phyloP scores from a whole-genome alignment of 2,797 vertebrate species.

The Enteromius viviparus region DNA sequence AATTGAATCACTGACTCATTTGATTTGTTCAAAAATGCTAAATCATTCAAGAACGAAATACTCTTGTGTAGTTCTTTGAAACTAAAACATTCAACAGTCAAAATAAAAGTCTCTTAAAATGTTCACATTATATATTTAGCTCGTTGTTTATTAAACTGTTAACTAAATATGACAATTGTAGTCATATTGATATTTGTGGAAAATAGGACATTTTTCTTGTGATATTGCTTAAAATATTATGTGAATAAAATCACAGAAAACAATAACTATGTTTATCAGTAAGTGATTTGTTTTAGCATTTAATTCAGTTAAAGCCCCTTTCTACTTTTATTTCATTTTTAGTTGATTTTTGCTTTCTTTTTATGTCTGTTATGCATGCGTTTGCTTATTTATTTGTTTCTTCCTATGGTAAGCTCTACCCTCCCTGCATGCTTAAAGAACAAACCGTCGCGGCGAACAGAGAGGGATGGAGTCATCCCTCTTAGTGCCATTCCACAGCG shows the following conservation, averaged over 20 bases:
- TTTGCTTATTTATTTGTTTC: slow-evolving; percentile 44
- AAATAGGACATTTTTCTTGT: too few species aligned
- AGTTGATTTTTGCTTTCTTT: slow-evolving; percentile 54
- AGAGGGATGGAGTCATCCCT: slow-evolving; percentile 68
- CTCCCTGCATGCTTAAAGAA: slow-evolving; percentile 89
- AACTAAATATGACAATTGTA: too few species aligned
- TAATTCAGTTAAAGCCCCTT: background rate
- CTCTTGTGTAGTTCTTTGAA: background rate
- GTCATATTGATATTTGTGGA: too few species aligned
- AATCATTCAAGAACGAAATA: background rate
- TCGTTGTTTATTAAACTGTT: too few species aligned
- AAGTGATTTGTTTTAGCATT: background rate
- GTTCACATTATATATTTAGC: too few species aligned
- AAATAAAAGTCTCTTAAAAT: background rate
- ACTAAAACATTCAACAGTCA: background rate
- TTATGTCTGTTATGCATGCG: slow-evolving; percentile 62
- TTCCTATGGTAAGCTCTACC: slow-evolving; percentile 80
- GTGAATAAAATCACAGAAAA: too few species aligned
- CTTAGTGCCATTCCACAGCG: slow-evolving; percentile 80
- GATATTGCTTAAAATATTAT: too few species aligned
- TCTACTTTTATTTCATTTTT: slow-evolving; percentile 18
- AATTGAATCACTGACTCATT: background rate
- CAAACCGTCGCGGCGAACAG: slow-evolving; percentile 80
- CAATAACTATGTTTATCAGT: background rate
- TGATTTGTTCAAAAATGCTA: background rate